These are phyloP conservation scores for Stichopus chloronotus DNA, from an alignment of 35 echinoderm and acorn worm genomes.

Conservation along the genomic window DNA sequence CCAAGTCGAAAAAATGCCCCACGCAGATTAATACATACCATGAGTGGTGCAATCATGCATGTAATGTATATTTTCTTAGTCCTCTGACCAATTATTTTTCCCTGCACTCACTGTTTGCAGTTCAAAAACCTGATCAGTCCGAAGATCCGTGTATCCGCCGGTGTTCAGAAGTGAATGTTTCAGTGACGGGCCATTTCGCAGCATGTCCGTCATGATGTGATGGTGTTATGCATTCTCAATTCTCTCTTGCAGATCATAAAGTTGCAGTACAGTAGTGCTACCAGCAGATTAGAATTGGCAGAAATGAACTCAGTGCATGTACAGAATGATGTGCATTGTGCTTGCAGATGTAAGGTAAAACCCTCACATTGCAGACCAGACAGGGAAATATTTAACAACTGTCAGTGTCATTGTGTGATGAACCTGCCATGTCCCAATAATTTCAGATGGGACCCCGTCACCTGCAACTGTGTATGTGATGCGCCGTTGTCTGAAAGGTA, in stretches of 20 bases:
- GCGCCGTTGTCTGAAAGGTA: constrained; percentile 34
- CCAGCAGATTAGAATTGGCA: neutral
- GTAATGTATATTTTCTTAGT: no score
- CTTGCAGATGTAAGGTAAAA: constrained; percentile 37
- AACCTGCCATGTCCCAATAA: constrained; percentile 28
- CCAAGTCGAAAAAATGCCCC: no score
- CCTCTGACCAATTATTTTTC: no score
- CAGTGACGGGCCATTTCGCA: no score
- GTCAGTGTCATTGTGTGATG: constrained; percentile 34
- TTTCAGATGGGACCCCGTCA: constrained; percentile 47
- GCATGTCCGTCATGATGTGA: no score
- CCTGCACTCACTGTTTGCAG: no score
- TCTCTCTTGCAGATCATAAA: constrained; percentile 23
- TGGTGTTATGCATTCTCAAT: no score
- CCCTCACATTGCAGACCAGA: constrained; percentile 25
- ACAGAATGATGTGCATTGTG: constrained; percentile 19
- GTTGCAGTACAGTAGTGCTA: neutral
- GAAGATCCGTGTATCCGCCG: no score
- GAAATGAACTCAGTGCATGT: neutral
- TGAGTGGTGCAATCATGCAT: no score
- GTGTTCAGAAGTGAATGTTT: no score
- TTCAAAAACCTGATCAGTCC: no score
- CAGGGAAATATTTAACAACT: constrained; percentile 55
- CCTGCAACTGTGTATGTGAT: constrained; percentile 56
- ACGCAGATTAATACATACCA: no score